Conservation (phyloP, 2,888 invertebrate genomes). For the Agrotis ipsilon region DNA sequence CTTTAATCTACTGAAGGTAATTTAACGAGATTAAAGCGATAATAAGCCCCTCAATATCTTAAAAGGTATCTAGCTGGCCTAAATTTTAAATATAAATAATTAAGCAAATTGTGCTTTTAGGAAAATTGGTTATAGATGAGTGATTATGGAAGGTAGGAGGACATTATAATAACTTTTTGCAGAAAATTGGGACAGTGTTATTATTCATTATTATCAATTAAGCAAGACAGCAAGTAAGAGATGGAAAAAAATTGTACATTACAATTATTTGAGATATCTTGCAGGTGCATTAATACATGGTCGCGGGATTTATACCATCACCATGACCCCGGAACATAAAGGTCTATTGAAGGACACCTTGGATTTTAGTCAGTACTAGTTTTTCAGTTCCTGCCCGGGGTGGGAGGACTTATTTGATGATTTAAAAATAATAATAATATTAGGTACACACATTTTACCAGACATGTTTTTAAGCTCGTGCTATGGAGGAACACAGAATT, state of each 20-base stretch:
- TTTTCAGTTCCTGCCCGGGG: no score
- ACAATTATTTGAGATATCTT: no score
- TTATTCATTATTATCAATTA: neutral
- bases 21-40: constrained; percentile 1
- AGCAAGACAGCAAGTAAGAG: neutral
- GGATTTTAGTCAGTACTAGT: no score
- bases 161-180: neutral
- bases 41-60: neutral
- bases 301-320: no score
- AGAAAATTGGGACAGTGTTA: neutral
- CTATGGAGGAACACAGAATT: neutral
- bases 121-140: constrained; percentile 22
- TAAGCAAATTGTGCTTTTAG: constrained; percentile 33
- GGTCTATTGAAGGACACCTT: no score
- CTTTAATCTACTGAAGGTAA: neutral
- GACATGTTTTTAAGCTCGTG: neutral
- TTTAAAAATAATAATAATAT: no score
- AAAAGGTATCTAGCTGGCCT: constrained; percentile 5
- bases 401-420: no score
- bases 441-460: neutral
- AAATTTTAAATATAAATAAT: constrained; percentile 22
- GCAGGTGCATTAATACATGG: no score
- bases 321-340: no score
- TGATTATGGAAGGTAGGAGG: neutral
- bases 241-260: no score